phyloP scores from a whole-genome alignment of 2,797 vertebrate species.

The Propithecus perrieri region DNA sequence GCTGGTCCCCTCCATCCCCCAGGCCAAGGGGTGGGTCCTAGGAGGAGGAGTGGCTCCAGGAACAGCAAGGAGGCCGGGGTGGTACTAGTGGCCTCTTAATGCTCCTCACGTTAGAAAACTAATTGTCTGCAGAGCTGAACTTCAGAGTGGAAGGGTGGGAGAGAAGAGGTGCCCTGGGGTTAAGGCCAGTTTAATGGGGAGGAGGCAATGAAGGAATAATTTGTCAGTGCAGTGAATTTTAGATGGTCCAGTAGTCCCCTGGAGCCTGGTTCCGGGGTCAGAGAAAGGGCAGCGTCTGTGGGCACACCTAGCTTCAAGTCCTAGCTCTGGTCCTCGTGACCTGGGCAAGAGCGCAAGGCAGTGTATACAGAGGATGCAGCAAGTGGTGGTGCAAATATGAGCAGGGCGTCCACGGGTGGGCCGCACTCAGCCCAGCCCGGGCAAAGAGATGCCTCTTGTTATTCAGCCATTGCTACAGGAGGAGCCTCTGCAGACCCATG shows the following conservation, averaged over 20 bases:
- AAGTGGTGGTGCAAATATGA: rapidly evolving
- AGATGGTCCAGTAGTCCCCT: background rate
- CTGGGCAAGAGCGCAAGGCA: background rate
- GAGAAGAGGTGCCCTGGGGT: background rate
- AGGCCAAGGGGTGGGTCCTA: background rate
- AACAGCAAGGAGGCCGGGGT: background rate
- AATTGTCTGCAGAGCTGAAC: background rate
- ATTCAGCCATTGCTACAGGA: background rate
- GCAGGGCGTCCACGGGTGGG: background rate
- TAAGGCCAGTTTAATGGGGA: background rate
- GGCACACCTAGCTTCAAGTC: background rate
- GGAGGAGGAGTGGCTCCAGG: background rate
- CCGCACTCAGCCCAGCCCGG: background rate
- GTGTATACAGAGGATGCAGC: rapidly evolving
- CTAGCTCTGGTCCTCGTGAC: background rate
- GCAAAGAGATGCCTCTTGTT: background rate
- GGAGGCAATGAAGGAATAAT: background rate
- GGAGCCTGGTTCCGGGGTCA: background rate
- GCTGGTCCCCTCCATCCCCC: background rate
- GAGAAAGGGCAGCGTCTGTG: background rate
- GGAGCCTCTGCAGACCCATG: background rate
- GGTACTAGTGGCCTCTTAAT: background rate
- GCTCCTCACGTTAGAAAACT: background rate
- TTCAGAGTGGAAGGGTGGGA: background rate
- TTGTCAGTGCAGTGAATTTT: background rate